Base-by-base conservation (phyloP, 2,797 vertebrate species). In the Mormyrops attenuatus region DNA sequence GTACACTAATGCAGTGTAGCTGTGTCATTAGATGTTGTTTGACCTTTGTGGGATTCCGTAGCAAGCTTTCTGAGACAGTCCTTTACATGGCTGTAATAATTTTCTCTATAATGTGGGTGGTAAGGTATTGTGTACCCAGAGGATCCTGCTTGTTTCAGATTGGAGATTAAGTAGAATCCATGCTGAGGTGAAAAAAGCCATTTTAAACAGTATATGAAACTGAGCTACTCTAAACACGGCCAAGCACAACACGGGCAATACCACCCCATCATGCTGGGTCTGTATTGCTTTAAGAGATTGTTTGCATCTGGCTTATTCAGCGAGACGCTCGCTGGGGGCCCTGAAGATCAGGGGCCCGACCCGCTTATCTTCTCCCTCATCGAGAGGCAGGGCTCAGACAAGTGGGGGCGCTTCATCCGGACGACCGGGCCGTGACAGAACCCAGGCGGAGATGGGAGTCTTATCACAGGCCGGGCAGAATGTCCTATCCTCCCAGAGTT, bases 301-400 rank as follows among this genome's bases (percentile, higher is more conserved):
- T 95, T 95, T 95, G 94, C 93, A 94, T 94, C 93, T 94, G 94
- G 92, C 88, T 92, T 92, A 94, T 94, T 93, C 92, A 94, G 93
- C 92, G 93, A 91, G 94, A 92, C 90, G 13, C n/a, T 85, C 55
- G 5, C 60, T 50, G 87, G 88, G 90, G 90, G 92, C 92, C 57
- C 91, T 91, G 90, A 91, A 90, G 93, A 93, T 92, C 92, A 77
- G 89, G 90, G 90, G 88, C 91, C 93, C 90, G 92, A 91, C 93
- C 90, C 92, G 93, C 93, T 94, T 95, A 94, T 94, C 94, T 94
- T 90, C 91, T 94, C 93, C 52, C 80, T 95, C 93, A 93, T 92
- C 90, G 84, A 80, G 82, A 80, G 50, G 34, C 57, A 13, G 66
- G 38, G 49, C 20, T 69, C 47, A 34, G 52, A 57, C 89, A 44